These are phyloP conservation scores for Engystomops pustulosus DNA, from an alignment of 2,113 vertebrate species.

Conservation along the genomic window DNA sequence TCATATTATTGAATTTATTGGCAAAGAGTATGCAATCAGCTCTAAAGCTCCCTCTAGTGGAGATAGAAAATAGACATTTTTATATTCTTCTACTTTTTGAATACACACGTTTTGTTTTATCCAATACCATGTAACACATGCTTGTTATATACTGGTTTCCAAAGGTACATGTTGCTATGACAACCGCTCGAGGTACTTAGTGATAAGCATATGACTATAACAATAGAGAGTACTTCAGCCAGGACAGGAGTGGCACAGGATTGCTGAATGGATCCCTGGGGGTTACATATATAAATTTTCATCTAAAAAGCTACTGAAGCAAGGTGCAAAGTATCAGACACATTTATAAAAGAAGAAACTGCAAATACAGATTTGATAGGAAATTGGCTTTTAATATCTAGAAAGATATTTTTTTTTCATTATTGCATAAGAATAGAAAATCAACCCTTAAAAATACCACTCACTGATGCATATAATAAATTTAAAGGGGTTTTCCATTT, in stretches of 20 bases:
- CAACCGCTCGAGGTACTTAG: neutral
- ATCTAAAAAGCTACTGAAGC: neutral
- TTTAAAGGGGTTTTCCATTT: no score
- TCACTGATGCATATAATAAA: no score
- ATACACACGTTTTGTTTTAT: neutral
- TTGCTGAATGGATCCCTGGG: neutral
- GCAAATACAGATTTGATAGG: neutral
- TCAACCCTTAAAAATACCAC: no score
- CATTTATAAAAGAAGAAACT: neutral
- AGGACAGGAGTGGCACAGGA: neutral
- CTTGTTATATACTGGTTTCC: neutral
- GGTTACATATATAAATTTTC: neutral
- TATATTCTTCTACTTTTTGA: neutral
- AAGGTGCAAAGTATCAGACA: neutral
- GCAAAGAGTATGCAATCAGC: no score
- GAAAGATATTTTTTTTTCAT: no score
- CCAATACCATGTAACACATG: neutral
- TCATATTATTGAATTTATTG: no score
- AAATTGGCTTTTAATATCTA: neutral
- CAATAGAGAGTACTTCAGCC: neutral
- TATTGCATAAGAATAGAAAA: no score
- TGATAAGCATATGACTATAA: neutral
- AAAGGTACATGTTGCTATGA: conserved; percentile 14
- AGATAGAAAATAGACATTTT: neutral
- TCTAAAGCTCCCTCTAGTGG: no score